A percentile compares a stretch with the other conserved stretches of the same genome.
Conservation (phyloP, 2,113 vertebrate species). For the Gavia stellata region DNA sequence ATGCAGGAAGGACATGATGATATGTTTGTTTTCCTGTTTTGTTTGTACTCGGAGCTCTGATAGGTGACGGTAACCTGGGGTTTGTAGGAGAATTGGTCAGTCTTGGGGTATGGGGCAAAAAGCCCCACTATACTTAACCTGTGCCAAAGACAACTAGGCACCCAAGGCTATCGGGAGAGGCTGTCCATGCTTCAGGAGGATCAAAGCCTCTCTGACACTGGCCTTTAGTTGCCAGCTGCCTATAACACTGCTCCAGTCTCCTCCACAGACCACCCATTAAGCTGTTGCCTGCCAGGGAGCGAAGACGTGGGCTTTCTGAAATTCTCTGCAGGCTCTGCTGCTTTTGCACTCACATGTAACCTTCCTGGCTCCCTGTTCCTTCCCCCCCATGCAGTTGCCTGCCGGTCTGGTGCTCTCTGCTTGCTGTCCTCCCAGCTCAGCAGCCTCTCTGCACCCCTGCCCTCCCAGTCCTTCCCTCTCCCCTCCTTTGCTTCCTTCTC, state of each 20-base stretch:
- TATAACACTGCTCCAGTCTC: background rate
- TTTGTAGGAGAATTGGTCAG: background rate
- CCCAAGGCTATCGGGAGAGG: fast-evolving
- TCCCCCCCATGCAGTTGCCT: background rate
- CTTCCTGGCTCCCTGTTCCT: background rate
- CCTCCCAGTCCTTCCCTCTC: background rate
- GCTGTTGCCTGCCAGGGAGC: background rate
- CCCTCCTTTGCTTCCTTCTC: background rate
- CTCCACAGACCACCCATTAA: constrained; percentile 44
- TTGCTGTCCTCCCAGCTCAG: background rate
- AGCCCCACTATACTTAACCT: fast-evolving
- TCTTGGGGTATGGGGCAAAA: background rate
- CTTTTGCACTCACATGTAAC: background rate
- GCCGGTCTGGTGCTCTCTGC: background rate
- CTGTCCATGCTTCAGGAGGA: background rate
- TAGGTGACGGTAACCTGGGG: background rate
- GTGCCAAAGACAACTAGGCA: background rate
- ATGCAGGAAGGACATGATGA: background rate
- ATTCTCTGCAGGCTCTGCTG: background rate
- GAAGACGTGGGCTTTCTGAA: background rate
- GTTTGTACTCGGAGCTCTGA: background rate
- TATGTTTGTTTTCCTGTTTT: background rate
- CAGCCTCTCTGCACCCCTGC: background rate
- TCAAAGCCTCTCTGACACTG: background rate
- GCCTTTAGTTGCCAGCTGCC: background rate